A percentile compares a stretch with the other conserved stretches of the same genome.
Conservation (phyloP, 2,888 invertebrate species). For the Salticus scenicus region DNA sequence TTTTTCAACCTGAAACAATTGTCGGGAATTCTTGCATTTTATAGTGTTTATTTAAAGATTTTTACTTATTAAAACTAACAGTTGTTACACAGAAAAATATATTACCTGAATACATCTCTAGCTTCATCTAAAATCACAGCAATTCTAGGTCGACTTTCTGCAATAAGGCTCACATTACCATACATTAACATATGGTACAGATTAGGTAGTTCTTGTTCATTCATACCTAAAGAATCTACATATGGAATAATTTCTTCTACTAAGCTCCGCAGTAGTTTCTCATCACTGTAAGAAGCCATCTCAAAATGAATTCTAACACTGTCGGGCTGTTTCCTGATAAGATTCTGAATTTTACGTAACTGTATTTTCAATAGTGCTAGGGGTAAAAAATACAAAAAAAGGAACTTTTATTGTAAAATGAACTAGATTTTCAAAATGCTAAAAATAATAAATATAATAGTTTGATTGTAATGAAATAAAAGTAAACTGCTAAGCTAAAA, state of each 20-base stretch:
- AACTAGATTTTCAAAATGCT: not conserved
- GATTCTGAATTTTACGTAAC: slow-evolving; percentile 81
- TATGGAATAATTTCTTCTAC: slow-evolving; percentile 83
- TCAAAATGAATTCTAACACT: slow-evolving; percentile 84
- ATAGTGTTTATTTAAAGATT: too few species aligned
- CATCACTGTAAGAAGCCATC: slow-evolving; percentile 89
- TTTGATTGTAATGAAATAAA: too few species aligned
- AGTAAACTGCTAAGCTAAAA: too few species aligned
- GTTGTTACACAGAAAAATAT: not conserved
- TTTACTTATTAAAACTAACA: too few species aligned
- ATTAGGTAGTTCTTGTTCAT: slow-evolving; percentile 90
- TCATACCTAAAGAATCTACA: slow-evolving; percentile 90
- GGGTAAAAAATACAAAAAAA: not conserved
- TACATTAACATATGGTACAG: slow-evolving; percentile 82
- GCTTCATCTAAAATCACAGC: slow-evolving; percentile 88
- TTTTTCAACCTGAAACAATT: too few species aligned
- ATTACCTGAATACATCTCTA: slow-evolving; percentile 81
- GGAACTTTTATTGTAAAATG: not conserved
- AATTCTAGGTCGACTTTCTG: slow-evolving; percentile 87
- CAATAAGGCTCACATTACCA: slow-evolving; percentile 84
- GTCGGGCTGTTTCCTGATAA: slow-evolving; percentile 78
- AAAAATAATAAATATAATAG: not conserved
- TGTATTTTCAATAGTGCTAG: slow-evolving; percentile 82
- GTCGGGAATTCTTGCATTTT: too few species aligned
- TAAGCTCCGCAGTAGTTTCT: slow-evolving; percentile 82